Evolutionary conservation across 2,113 vertebrate species (phyloP), one percentile per base, ranked within the genome.

Genomic region (Manacus vitellinus): DNA sequence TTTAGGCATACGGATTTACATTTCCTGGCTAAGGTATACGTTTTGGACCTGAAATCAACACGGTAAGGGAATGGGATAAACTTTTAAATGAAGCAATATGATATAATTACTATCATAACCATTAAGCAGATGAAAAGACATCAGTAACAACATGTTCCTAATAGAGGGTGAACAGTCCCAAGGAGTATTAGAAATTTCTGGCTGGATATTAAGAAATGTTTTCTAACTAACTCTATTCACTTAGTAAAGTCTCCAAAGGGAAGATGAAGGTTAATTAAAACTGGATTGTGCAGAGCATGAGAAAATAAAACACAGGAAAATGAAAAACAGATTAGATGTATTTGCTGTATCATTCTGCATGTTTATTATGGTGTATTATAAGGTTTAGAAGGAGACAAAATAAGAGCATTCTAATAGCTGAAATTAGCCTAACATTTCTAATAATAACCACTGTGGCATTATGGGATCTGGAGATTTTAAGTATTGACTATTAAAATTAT

Each of bases 221-320:
- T 95, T 93, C 71, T 71, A 76, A 44, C 73, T 75, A 77, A 73
- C 28, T 78, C 80, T 81, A 39, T 77, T 91, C 77, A 84, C 66
- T 89, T 94, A 94, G 31, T 73, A 55, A 85, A 85, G 63, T 77
- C 90, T 92, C 89, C 43, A 87, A 83, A 87, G 90, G 59, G 81
- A 87, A 92, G 61, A 83, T 37, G 47, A 91, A 90, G 66, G 86
- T 92, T 91, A 95, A 95, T 96, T 97, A 92, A 95, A 96, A 95
- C n/a, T 79, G 28, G 59, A 61, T 59, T 80, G 56, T 93, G 44
- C 59, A 80, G 76, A 89, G 80, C 52, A 92, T 63, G 41, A 87
- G 85, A 92, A 92, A 96, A 97, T 73, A 84, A 95, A 96, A 54
- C 41, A 81, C 43, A 74, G 9, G 74, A 58, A 96, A 96, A 96